These are phyloP conservation scores for Atta colombica DNA, from an alignment of 1,140 invertebrate species.

Conservation along the genomic window DNA sequence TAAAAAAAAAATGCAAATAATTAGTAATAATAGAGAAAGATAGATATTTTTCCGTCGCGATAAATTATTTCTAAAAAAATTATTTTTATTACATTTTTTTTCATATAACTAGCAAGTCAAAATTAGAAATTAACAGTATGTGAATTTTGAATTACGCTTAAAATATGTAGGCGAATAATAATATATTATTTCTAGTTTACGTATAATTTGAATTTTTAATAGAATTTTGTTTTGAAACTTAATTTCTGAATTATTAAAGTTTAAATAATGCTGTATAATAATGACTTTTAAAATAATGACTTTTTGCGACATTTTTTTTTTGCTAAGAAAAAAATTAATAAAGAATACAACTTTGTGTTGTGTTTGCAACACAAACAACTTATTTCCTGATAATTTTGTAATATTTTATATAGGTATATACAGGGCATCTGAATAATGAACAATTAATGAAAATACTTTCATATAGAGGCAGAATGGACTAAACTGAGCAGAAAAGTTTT, in stretches of 20 bases:
- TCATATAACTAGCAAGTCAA: not conserved
- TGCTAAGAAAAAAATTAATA: not conserved
- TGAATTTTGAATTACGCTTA: not conserved
- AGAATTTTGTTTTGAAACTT: not conserved
- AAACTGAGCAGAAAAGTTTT: no score
- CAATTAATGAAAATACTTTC: no score
- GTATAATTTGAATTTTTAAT: not conserved
- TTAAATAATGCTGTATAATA: not conserved
- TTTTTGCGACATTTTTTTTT: not conserved
- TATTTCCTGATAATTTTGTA: not conserved
- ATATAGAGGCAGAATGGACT: no score
- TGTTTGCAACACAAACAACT: not conserved
- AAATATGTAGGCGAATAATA: not conserved
- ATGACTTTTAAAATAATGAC: not conserved
- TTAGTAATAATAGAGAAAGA: not conserved
- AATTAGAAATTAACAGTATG: not conserved
- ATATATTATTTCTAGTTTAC: not conserved
- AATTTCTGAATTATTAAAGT: not conserved
- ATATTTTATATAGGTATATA: not conserved
- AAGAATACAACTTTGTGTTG: not conserved
- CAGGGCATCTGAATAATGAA: no score
- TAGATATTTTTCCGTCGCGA: not conserved
- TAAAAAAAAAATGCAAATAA: not conserved
- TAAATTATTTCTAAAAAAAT: not conserved
- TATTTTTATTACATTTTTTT: not conserved